These are phyloP conservation scores for Muscicapa comitata DNA, from an alignment of 2,797 vertebrate species.

Conservation along the genomic window DNA sequence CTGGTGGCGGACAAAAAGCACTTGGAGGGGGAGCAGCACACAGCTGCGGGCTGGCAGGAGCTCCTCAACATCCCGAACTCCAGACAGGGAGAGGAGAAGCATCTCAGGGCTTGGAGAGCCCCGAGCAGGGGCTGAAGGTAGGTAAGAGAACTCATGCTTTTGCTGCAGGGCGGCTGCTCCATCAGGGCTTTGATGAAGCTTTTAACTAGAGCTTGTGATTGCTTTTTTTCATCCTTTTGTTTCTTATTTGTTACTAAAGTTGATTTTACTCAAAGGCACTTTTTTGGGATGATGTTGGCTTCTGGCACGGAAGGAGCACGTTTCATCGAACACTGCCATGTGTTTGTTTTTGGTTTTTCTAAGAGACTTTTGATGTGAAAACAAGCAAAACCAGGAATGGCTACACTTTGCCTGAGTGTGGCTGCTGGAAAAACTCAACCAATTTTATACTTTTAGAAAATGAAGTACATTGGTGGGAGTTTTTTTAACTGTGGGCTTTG, in stretches of 20 bases:
- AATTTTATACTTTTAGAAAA: conserved; percentile 73
- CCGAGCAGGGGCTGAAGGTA: background rate
- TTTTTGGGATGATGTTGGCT: conserved; percentile 57
- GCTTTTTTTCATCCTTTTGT: conserved; percentile 13
- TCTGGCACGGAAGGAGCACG: conserved; percentile 23
- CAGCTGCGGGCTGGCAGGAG: background rate
- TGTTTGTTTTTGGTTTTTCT: background rate
- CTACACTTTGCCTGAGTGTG: background rate
- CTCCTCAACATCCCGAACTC: background rate
- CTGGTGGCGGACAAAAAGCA: background rate
- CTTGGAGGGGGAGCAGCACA: background rate
- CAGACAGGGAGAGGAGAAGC: background rate
- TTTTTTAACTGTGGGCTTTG: conserved; percentile 58
- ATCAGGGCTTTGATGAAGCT: conserved; percentile 3
- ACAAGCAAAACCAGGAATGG: background rate
- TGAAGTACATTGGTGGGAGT: background rate
- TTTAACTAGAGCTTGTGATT: conserved; percentile 1
- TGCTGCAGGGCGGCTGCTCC: conserved; percentile 37
- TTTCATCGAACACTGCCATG: background rate
- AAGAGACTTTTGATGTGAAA: conserved; percentile 44
- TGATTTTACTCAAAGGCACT: conserved; percentile 66
- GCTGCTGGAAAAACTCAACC: conserved; percentile 49
- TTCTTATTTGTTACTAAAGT: conserved; percentile 36
- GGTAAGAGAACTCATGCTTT: conserved; percentile 8
- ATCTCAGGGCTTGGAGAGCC: background rate